Evolutionary conservation across 2,888 invertebrate genomes (phyloP).

Genomic region (Eremobia ochroleuca): DNA sequence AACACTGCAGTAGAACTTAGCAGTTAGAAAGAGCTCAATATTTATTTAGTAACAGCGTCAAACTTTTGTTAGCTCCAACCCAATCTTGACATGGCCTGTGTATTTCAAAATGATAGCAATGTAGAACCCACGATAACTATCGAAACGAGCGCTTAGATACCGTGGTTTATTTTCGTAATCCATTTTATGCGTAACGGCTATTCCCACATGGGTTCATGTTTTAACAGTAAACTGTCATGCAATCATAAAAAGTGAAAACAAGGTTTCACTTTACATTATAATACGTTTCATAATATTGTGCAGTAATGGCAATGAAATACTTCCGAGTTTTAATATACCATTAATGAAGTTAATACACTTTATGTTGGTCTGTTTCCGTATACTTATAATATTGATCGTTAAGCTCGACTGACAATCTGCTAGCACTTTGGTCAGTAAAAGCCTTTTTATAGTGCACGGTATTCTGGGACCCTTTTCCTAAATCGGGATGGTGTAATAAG

Average conservation of each 20-base stretch:
- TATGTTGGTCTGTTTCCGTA: slow-evolving; percentile 29
- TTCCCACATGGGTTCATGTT: slow-evolving; percentile 74
- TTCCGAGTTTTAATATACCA: slow-evolving; percentile 51
- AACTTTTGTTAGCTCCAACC: slow-evolving; percentile 6
- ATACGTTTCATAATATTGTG: slow-evolving; percentile 63
- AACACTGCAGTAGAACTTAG: neutral
- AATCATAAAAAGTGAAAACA: slow-evolving; percentile 87
- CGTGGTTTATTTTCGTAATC: slow-evolving; percentile 60
- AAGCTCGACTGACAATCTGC: slow-evolving; percentile 12
- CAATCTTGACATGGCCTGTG: slow-evolving; percentile 34
- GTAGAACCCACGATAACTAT: slow-evolving; percentile 9
- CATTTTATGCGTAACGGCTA: slow-evolving; percentile 74
- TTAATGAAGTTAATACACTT: slow-evolving; percentile 29
- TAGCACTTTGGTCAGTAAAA: neutral
- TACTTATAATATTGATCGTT: slow-evolving; percentile 29
- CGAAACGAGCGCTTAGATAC: slow-evolving; percentile 27
- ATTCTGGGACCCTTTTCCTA: neutral
- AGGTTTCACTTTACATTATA: slow-evolving; percentile 78
- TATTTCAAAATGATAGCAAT: slow-evolving; percentile 46
- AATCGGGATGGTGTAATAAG: neutral
- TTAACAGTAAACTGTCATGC: slow-evolving; percentile 83
- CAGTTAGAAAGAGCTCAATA: neutral
- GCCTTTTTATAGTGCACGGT: neutral
- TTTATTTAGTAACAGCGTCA: slow-evolving; percentile 7
- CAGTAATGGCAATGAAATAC: slow-evolving; percentile 52